phyloP scores from a whole-genome alignment of 2,113 vertebrate species.

The Semnornis frantzii region DNA sequence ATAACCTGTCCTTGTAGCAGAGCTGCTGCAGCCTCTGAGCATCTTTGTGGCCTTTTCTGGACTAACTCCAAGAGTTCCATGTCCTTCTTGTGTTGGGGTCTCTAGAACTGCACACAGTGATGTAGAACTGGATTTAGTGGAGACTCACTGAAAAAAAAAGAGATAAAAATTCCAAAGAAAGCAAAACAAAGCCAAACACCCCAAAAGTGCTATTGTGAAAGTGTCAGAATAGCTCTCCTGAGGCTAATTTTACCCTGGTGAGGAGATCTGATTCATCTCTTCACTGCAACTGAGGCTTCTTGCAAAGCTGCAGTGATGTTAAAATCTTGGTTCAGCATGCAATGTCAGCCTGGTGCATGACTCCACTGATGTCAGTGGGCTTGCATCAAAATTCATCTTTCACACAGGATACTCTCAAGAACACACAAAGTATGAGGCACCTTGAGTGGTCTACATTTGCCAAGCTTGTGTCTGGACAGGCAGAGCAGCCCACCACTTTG shows the following conservation, averaged over 20 bases:
- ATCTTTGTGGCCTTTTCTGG: too few species aligned
- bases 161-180: background rate
- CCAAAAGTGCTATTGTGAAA: background rate
- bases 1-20: too few species aligned
- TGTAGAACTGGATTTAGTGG: background rate
- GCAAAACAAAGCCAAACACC: background rate
- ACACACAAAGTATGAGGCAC: background rate
- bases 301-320: rapidly evolving
- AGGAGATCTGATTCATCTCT: background rate
- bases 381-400: rapidly evolving
- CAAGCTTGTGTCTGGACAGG: background rate
- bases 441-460: background rate
- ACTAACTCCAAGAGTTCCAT: too few species aligned
- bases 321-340: background rate
- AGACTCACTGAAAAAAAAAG: background rate
- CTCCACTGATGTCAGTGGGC: background rate
- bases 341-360: background rate
- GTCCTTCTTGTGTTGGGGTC: too few species aligned
- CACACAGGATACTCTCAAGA: background rate
- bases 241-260: conserved; percentile 1
- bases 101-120: background rate
- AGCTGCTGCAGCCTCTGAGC: too few species aligned
- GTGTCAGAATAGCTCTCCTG: background rate
- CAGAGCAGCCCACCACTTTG: background rate
- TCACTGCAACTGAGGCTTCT: background rate